Conservation (phyloP, 2,113 vertebrate genomes). For the Chaetorhynchus papuensis region DNA sequence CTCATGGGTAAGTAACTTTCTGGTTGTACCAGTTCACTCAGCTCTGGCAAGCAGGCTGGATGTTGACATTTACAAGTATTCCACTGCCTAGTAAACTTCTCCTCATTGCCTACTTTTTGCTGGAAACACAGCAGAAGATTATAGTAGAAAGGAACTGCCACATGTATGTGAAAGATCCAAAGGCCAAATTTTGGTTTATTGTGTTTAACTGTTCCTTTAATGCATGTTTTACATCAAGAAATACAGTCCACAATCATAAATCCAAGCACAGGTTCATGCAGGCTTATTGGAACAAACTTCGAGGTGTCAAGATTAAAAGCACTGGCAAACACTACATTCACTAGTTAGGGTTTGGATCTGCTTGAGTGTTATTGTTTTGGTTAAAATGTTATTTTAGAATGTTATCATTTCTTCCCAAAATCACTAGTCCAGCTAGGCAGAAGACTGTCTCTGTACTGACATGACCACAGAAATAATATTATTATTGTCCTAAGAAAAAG, state of each 20-base stretch:
- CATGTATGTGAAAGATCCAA: not conserved
- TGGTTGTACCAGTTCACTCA: conserved; percentile 35
- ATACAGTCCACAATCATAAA: not conserved
- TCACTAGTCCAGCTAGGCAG: not conserved
- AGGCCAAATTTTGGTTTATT: not conserved
- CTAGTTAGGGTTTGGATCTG: not conserved
- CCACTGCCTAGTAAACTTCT: not conserved
- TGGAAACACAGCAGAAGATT: not conserved
- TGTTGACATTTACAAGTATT: not conserved
- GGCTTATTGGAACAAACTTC: not conserved
- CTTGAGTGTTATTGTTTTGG: not conserved
- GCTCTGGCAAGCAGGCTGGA: not conserved
- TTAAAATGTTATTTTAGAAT: not conserved
- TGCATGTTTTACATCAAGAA: not conserved
- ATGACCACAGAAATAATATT: not conserved
- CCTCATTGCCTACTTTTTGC: not conserved
- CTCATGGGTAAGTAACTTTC: not conserved
- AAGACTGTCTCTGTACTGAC: not conserved
- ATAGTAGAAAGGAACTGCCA: not conserved
- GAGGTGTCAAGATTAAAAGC: not conserved
- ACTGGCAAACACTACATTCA: not conserved
- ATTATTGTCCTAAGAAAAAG: not conserved
- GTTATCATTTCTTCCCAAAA: not conserved
- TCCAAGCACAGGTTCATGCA: not conserved
- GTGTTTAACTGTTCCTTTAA: not conserved